Percentiles rank a stretch among this genome's conserved stretches.
Conservation (phyloP, 2,888 invertebrate genomes). For the Cylloceria caligata region DNA sequence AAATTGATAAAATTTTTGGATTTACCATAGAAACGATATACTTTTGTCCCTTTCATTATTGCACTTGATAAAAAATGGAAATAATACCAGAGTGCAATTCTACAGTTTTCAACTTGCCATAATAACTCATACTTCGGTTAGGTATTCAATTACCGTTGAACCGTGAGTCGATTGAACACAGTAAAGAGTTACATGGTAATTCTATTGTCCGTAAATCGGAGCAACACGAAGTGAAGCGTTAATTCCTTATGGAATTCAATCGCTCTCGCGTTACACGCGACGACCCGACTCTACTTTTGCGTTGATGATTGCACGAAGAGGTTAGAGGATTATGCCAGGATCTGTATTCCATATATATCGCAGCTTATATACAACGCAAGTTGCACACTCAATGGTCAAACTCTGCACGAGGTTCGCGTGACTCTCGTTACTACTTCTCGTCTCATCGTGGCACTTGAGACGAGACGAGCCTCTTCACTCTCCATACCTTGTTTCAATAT, state of each 20-base stretch:
- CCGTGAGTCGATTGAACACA: constrained; percentile 26
- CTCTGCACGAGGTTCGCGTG: constrained; percentile 44
- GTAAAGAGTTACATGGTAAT: constrained; percentile 59
- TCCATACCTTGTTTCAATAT: constrained; percentile 18
- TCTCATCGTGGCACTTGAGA: constrained; percentile 59
- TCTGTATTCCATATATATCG: not conserved
- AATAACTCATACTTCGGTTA: constrained; percentile 40
- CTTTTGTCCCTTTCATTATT: constrained; percentile 53
- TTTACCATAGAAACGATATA: not conserved
- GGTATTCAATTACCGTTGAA: constrained; percentile 56
- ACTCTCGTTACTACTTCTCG: constrained; percentile 60
- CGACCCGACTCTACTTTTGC: constrained; percentile 12
- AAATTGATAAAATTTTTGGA: constrained; percentile 8
- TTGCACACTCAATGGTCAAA: constrained; percentile 53
- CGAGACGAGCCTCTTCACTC: constrained; percentile 61
- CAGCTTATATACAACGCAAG: not conserved
- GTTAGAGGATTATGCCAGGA: constrained; percentile 4
- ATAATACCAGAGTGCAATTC: constrained; percentile 21
- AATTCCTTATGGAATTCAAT: constrained; percentile 65
- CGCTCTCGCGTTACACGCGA: constrained; percentile 54
- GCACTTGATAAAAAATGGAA: constrained; percentile 26
- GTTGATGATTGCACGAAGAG: constrained; percentile 45
- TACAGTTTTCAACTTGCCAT: constrained; percentile 46
- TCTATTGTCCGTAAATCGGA: constrained; percentile 31
- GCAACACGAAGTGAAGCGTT: constrained; percentile 47